phyloP scores from a whole-genome alignment of 2,797 vertebrate genomes.

The Picus viridis region DNA sequence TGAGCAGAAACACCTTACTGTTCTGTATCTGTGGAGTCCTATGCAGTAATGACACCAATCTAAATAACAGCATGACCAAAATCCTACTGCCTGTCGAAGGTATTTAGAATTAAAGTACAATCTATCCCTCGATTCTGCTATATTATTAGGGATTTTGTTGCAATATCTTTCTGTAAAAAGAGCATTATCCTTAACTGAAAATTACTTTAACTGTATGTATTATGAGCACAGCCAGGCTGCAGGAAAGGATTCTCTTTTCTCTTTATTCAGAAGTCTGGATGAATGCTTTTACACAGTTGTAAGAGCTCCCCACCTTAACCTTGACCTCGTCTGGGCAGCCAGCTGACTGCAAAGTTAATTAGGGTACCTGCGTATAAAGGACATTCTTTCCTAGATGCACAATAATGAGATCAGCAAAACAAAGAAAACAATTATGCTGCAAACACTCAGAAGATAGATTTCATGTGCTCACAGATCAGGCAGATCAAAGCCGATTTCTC shows the following conservation, averaged over 20 bases:
- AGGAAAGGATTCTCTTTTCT: background rate
- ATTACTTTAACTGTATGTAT: background rate
- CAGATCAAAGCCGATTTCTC: background rate
- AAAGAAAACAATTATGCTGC: background rate
- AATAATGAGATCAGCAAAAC: constrained; percentile 14
- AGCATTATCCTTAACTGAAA: background rate
- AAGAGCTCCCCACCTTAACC: background rate
- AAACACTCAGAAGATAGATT: background rate
- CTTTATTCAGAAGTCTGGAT: background rate
- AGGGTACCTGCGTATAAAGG: rapidly evolving
- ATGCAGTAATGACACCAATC: background rate
- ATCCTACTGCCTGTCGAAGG: background rate
- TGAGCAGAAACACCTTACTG: background rate
- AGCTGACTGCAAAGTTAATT: background rate
- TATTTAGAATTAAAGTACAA: background rate
- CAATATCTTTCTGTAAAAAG: background rate
- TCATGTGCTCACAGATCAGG: background rate
- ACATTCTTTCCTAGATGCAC: background rate
- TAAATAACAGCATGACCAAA: background rate
- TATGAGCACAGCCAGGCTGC: background rate
- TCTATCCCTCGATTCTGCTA: background rate
- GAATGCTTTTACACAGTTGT: background rate
- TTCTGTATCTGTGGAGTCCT: background rate
- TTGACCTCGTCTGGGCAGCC: background rate
- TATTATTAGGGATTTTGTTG: background rate